Evolutionary conservation across 1,140 invertebrate genomes (phyloP).

Genomic region (Microplitis mediator): DNA sequence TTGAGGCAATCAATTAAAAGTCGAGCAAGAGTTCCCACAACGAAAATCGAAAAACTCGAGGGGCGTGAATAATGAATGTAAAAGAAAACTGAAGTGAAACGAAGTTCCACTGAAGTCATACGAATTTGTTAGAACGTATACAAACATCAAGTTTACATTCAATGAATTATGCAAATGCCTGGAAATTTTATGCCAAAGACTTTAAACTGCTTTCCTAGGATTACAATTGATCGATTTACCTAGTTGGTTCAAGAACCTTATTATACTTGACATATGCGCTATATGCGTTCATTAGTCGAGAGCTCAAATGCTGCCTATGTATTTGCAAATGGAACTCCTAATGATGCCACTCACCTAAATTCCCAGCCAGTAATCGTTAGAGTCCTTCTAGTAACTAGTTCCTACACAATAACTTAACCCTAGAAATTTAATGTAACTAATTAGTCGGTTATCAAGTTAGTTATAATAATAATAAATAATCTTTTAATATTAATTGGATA

Average conservation of each 20-base stretch:
- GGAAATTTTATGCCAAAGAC: background rate
- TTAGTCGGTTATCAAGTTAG: background rate
- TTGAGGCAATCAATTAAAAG: slow-evolving; percentile 31
- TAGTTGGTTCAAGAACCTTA: background rate
- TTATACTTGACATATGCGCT: slow-evolving; percentile 14
- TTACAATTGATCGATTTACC: background rate
- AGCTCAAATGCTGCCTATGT: background rate
- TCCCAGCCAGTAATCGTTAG: slow-evolving; percentile 8
- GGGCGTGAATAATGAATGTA: slow-evolving; percentile 27
- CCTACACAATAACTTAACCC: background rate
- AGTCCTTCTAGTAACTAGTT: background rate
- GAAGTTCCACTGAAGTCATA: slow-evolving; percentile 14
- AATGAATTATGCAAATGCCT: background rate
- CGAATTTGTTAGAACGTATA: slow-evolving; percentile 3
- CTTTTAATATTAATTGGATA: too few species aligned
- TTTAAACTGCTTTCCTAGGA: background rate
- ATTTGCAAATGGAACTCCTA: slow-evolving; percentile 17
- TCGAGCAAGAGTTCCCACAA: slow-evolving; percentile 20
- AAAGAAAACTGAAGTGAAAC: slow-evolving; percentile 17
- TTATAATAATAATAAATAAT: too few species aligned
- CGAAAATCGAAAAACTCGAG: slow-evolving; percentile 25
- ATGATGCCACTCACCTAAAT: slow-evolving; percentile 13
- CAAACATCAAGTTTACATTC: too few species aligned
- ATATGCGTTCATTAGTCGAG: slow-evolving; percentile 15
- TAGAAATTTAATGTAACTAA: background rate